Conservation (phyloP, 2,113 vertebrate species). For the Lasiurus borealis region DNA sequence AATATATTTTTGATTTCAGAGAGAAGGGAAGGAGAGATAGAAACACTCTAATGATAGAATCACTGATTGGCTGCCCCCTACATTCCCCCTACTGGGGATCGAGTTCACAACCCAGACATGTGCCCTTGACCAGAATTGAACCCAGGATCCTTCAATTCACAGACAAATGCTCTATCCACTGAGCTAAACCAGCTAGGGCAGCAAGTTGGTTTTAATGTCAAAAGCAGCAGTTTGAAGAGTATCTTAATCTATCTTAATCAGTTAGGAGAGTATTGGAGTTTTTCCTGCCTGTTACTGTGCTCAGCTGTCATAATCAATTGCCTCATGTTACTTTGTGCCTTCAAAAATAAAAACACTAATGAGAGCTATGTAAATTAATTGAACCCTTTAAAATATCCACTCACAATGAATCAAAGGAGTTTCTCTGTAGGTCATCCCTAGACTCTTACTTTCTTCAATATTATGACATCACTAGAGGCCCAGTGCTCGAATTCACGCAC, state of each 20-base stretch:
- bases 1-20: too few species aligned
- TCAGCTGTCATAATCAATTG: neutral
- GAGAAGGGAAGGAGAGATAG: too few species aligned
- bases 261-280: neutral
- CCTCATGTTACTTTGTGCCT: neutral
- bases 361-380: neutral
- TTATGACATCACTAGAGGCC: neutral
- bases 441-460: slow-evolving; percentile 31
- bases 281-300: neutral
- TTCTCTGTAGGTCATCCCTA: neutral
- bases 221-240: neutral
- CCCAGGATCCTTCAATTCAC: too few species aligned
- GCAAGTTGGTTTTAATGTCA: neutral
- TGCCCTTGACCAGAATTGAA: too few species aligned
- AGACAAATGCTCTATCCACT: too few species aligned
- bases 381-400: neutral
- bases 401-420: neutral
- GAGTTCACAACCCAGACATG: too few species aligned
- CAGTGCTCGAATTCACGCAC: too few species aligned
- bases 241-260: neutral
- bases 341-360: neutral
- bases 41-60: too few species aligned
- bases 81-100: too few species aligned
- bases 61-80: too few species aligned
- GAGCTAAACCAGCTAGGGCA: too few species aligned